These are phyloP conservation scores for Scaptomyza cyrtandrae DNA, from an alignment of 2,888 invertebrate species.

Conservation along the genomic window DNA sequence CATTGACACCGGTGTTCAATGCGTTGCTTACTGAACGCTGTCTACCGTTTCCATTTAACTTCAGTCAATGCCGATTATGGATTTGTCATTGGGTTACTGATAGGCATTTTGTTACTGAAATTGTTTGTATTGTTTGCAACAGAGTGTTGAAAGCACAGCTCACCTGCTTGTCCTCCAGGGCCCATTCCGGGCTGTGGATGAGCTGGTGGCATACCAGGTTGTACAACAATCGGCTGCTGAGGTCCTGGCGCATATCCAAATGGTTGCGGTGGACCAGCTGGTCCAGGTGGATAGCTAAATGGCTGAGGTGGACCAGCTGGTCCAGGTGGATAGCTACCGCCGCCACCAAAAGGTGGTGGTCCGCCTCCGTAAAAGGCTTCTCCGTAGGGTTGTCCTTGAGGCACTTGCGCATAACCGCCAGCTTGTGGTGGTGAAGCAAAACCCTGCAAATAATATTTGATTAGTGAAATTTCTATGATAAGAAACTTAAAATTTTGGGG, in stretches of 20 bases:
- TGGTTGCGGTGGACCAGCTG: conserved; percentile 39
- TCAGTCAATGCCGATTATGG: conserved; percentile 18
- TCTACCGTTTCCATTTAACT: conserved; percentile 29
- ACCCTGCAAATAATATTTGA: conserved; percentile 62
- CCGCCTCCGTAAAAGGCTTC: conserved; percentile 35
- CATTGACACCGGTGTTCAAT: conserved; percentile 51
- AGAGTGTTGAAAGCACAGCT: conserved; percentile 16
- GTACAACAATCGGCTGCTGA: conserved; percentile 78
- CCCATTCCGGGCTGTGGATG: conserved; percentile 53
- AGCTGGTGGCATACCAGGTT: conserved; percentile 75
- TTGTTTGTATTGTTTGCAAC: too few species aligned
- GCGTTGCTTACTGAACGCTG: conserved; percentile 21
- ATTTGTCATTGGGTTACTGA: background rate
- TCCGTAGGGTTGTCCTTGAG: conserved; percentile 75
- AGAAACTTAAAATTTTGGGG: background rate
- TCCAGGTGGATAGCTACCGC: conserved; percentile 3
- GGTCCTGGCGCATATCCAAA: conserved; percentile 63
- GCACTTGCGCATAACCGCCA: conserved; percentile 82
- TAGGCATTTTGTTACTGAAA: background rate
- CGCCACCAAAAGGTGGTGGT: conserved; percentile 46
- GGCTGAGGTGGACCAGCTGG: conserved; percentile 39
- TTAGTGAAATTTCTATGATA: background rate
- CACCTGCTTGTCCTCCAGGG: conserved; percentile 57
- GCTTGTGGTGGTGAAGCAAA: conserved; percentile 68
- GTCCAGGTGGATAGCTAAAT: conserved; percentile 10